phyloP scores from a whole-genome alignment of 2,888 invertebrate genomes.

The Apodemia duryi region DNA sequence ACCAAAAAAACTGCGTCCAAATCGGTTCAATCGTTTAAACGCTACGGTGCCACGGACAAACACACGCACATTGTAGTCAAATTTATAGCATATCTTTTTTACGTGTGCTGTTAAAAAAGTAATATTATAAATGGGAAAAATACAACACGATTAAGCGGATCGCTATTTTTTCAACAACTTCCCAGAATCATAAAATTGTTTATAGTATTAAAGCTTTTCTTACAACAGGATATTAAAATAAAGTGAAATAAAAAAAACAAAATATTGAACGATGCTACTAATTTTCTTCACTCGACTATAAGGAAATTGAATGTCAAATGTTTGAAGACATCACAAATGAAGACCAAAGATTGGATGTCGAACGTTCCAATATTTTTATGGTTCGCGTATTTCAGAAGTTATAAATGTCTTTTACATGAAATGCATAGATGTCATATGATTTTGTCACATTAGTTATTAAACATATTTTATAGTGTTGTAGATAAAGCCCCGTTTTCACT shows the following conservation, averaged over 20 bases:
- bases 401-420: not conserved
- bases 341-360: slow-evolving; percentile 6
- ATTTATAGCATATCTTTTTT: too few species aligned
- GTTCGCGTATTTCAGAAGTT: not conserved
- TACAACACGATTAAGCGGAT: too few species aligned
- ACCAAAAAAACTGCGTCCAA: too few species aligned
- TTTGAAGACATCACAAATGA: slow-evolving; percentile 18
- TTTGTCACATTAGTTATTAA: not conserved
- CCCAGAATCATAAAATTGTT: too few species aligned
- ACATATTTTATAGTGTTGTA: not conserved
- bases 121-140: too few species aligned
- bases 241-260: not conserved
- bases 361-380: not conserved
- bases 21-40: too few species aligned
- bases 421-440: not conserved
- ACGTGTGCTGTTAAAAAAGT: too few species aligned
- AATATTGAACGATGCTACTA: slow-evolving; percentile 20
- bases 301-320: slow-evolving; percentile 40
- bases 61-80: too few species aligned
- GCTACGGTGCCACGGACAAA: too few species aligned
- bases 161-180: too few species aligned
- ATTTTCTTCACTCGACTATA: slow-evolving; percentile 31
- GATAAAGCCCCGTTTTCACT: too few species aligned
- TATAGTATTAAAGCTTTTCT: too few species aligned
- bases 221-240: not conserved